These are phyloP conservation scores for Drosophila murphyi DNA, from an alignment of 1,140 invertebrate species.

Conservation along the genomic window DNA sequence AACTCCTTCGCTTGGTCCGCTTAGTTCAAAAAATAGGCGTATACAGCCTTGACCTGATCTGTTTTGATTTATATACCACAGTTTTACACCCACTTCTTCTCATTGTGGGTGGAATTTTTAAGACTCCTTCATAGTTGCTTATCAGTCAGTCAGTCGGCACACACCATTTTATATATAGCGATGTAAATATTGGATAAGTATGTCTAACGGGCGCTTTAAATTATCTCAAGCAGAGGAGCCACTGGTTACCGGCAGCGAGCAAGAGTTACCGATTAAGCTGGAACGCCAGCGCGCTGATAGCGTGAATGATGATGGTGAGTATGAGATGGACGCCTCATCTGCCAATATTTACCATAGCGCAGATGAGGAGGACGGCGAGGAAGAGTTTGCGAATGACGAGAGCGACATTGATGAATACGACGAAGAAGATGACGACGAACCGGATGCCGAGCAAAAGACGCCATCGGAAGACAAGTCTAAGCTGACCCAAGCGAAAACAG, in stretches of 20 bases:
- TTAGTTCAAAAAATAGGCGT: too few relatives aligned
- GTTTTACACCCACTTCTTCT: too few relatives aligned
- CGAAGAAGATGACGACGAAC: conserved; percentile 29
- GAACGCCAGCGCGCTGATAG: conserved; percentile 40
- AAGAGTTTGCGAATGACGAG: conserved; percentile 36
- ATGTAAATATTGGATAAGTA: neutral
- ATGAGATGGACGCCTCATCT: conserved; percentile 11
- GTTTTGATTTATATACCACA: too few relatives aligned
- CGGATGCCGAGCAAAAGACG: conserved; percentile 1
- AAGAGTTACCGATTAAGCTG: conserved; percentile 54
- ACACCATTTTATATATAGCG: neutral
- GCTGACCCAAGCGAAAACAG: conserved; percentile 38
- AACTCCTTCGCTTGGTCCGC: too few relatives aligned
- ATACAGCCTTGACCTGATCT: too few relatives aligned
- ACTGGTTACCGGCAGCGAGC: conserved; percentile 25
- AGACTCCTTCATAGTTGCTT: too few relatives aligned
- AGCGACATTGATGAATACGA: conserved; percentile 48
- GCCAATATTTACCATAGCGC: conserved; percentile 34
- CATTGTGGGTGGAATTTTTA: too few relatives aligned
- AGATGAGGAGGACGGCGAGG: conserved; percentile 19
- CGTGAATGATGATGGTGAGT: conserved; percentile 25
- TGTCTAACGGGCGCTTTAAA: neutral
- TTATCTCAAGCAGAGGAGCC: conserved; percentile 43
- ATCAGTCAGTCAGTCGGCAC: too few relatives aligned
- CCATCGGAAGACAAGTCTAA: neutral